phyloP scores from a whole-genome alignment of 2,888 invertebrate species.

The Cataglyphis albicans region DNA sequence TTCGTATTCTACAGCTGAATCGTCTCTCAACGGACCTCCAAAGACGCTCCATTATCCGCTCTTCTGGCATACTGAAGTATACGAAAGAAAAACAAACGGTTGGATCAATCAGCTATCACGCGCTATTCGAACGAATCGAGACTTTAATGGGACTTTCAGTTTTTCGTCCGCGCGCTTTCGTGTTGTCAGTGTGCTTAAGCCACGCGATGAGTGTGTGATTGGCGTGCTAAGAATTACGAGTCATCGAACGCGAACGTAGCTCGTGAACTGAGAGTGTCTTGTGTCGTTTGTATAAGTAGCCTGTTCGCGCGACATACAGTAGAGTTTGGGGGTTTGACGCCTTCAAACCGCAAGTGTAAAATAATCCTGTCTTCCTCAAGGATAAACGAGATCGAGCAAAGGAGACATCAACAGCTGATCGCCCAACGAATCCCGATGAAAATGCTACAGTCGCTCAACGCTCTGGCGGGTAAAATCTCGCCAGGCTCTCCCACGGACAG shows the following conservation, averaged over 20 bases:
- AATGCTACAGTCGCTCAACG: conserved; percentile 95
- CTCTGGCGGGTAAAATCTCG: conserved; percentile 95
- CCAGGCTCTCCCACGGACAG: conserved; percentile 90
- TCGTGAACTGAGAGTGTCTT: conserved; percentile 40
- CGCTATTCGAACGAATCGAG: conserved; percentile 18
- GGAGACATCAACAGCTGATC: conserved; percentile 77
- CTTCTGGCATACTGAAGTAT: conserved; percentile 22
- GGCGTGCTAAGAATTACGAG: conserved; percentile 40
- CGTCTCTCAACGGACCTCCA: conserved; percentile 25
- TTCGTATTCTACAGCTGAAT: conserved; percentile 33
- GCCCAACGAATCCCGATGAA: conserved; percentile 84
- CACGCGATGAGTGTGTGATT: conserved; percentile 61
- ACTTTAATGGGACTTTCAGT: neutral
- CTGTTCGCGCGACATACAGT: conserved; percentile 54
- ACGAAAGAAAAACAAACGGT: conserved; percentile 22
- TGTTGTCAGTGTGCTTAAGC: conserved; percentile 33
- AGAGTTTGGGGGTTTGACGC: conserved; percentile 76
- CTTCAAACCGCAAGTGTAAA: conserved; percentile 71
- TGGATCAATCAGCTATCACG: conserved; percentile 9
- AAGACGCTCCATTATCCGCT: conserved; percentile 8
- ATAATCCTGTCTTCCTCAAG: conserved; percentile 76
- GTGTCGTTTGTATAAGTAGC: neutral
- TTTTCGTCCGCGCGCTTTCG: conserved; percentile 12
- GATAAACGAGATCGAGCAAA: conserved; percentile 72
- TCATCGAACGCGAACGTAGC: conserved; percentile 12